These are phyloP conservation scores for Eilema sororculum DNA, from an alignment of 2,888 invertebrate species.

Conservation along the genomic window DNA sequence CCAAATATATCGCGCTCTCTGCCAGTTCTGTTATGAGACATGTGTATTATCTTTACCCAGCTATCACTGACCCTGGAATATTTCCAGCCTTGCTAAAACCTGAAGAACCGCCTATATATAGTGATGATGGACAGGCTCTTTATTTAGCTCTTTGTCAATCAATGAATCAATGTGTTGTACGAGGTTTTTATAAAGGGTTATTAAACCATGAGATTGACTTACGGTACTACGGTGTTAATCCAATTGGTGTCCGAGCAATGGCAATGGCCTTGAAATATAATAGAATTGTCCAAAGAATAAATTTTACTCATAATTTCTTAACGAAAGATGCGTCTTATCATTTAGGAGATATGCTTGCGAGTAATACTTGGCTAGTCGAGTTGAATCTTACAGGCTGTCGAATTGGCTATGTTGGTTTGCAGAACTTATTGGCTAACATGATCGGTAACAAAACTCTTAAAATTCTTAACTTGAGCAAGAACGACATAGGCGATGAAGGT, in stretches of 20 bases:
- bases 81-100: constrained; percentile 62
- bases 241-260: constrained; percentile 70
- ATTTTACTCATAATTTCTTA: constrained; percentile 73
- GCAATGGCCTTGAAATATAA: constrained; percentile 67
- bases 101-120: constrained; percentile 54
- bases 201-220: constrained; percentile 65
- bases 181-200: constrained; percentile 61
- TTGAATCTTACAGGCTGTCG: constrained; percentile 71
- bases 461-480: constrained; percentile 63
- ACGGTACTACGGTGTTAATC: constrained; percentile 71
- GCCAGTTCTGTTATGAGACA: constrained; percentile 67
- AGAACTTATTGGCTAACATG: constrained; percentile 57
- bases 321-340: constrained; percentile 71
- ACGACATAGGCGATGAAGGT: constrained; percentile 65
- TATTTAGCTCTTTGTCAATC: constrained; percentile 70
- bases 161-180: constrained; percentile 68
- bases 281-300: constrained; percentile 60
- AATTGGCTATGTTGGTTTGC: constrained; percentile 66
- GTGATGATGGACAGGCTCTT: constrained; percentile 72
- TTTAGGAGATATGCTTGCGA: constrained; percentile 69
- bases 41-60: constrained; percentile 72
- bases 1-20: constrained; percentile 62
- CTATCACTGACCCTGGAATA: constrained; percentile 74
- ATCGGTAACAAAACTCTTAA: constrained; percentile 56
- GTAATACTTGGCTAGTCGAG: constrained; percentile 62